Conservation (phyloP, 2,888 invertebrate species). For the Leptinotarsa tumamoca region DNA sequence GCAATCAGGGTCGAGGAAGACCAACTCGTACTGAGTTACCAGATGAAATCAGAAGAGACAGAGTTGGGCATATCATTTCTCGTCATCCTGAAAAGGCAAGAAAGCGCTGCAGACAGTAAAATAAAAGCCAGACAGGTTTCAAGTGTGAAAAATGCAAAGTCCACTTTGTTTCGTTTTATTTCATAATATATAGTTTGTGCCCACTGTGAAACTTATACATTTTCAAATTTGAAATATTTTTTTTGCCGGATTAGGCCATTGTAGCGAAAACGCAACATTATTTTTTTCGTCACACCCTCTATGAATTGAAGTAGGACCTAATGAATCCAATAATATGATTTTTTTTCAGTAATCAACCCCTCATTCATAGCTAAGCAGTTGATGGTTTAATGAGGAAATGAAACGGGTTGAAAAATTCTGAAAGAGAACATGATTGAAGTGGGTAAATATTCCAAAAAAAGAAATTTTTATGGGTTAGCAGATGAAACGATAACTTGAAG, state of each 20-base stretch:
- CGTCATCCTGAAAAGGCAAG: not conserved
- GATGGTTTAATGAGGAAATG: too few species aligned
- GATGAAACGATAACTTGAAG: too few species aligned
- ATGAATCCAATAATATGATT: too few species aligned
- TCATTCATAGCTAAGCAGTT: too few species aligned
- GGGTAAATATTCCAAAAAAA: not conserved
- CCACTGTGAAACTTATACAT: not conserved
- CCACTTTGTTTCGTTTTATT: not conserved
- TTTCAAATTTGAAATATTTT: not conserved
- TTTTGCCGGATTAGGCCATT: not conserved
- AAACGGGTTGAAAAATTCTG: too few species aligned
- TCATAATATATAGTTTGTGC: not conserved
- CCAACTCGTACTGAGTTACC: conserved; percentile 4
- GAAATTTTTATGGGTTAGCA: too few species aligned
- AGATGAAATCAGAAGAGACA: not conserved
- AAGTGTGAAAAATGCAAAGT: not conserved
- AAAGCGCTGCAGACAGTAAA: not conserved
- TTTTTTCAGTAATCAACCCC: not conserved
- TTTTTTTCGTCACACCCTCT: too few species aligned
- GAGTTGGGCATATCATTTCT: not conserved
- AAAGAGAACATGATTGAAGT: too few species aligned
- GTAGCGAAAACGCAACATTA: too few species aligned
- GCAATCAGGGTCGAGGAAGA: not conserved
- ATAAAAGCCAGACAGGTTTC: not conserved
- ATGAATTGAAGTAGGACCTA: not conserved